Conservation (phyloP, 1,140 invertebrate genomes). For the Lepidurus packardi region DNA sequence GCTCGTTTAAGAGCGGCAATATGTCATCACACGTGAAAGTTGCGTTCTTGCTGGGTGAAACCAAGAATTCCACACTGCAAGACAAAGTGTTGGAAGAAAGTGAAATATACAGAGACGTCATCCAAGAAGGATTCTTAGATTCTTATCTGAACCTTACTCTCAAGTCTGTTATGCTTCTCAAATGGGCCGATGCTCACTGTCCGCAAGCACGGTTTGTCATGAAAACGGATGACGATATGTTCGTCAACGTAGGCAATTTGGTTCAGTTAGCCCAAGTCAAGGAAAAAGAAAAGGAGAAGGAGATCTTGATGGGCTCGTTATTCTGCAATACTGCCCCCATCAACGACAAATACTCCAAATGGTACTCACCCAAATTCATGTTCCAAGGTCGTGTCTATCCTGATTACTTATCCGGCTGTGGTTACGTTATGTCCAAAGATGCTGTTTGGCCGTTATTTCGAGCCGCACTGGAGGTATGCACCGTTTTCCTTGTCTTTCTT, state of each 20-base stretch:
- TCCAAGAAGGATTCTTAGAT: constrained; percentile 83
- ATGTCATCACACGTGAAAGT: constrained; percentile 42
- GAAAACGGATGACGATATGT: constrained; percentile 53
- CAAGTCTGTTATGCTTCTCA: constrained; percentile 78
- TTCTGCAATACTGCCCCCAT: constrained; percentile 69
- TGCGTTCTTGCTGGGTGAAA: constrained; percentile 54
- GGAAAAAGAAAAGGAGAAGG: constrained; percentile 38
- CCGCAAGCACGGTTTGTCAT: constrained; percentile 43
- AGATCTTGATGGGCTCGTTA: constrained; percentile 61
- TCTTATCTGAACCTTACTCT: constrained; percentile 88
- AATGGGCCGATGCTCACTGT: constrained; percentile 53
- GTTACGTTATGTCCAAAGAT: constrained; percentile 70
- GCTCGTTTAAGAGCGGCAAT: background rate
- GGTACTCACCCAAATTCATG: constrained; percentile 72
- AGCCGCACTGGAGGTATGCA: constrained; percentile 51
- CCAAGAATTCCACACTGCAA: constrained; percentile 52
- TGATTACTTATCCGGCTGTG: constrained; percentile 75
- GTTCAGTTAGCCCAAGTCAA: constrained; percentile 32
- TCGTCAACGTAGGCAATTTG: constrained; percentile 46
- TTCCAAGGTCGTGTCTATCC: constrained; percentile 66
- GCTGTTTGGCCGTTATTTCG: constrained; percentile 61
- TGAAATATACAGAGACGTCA: constrained; percentile 67
- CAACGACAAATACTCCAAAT: constrained; percentile 64
- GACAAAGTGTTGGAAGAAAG: constrained; percentile 54
- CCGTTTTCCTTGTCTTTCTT: background rate